Evolutionary conservation across 1,140 invertebrate genomes (phyloP).

Genomic region (Caenorhabditis elegans): DNA sequence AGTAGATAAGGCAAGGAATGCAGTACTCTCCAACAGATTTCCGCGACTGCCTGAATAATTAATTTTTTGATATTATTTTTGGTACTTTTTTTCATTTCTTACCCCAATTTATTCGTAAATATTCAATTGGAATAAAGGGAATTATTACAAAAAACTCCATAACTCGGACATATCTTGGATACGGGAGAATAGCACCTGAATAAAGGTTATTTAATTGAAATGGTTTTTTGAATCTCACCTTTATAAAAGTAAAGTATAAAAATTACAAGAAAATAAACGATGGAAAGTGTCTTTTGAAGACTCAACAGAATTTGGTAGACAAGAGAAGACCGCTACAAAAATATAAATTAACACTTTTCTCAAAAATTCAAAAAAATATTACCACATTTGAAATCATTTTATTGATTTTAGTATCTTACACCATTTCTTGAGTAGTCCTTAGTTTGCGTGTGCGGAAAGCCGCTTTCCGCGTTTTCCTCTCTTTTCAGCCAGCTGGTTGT

Average conservation of each 20-base stretch:
- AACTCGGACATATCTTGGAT: slow-evolving; percentile 11
- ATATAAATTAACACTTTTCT: too few species aligned
- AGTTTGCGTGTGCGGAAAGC: background rate
- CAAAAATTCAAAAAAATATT: too few species aligned
- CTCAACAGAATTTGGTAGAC: background rate
- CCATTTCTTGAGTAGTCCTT: background rate
- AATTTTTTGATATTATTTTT: background rate
- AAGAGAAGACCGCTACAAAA: slow-evolving; percentile 5
- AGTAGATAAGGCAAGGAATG: background rate
- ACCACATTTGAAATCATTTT: slow-evolving; percentile 24
- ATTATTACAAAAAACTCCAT: slow-evolving; percentile 2
- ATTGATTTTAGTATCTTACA: background rate
- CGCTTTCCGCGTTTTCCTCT: background rate
- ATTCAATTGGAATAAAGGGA: background rate
- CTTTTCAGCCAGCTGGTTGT: background rate
- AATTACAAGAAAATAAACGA: background rate
- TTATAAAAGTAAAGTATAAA: background rate
- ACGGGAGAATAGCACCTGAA: background rate
- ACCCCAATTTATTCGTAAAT: slow-evolving; percentile 21
- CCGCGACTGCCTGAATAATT: background rate
- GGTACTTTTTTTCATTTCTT: background rate
- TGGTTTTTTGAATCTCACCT: background rate
- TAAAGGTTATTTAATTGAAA: background rate
- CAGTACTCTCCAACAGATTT: background rate
- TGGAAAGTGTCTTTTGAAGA: slow-evolving; percentile 3